phyloP scores from a whole-genome alignment of 2,113 vertebrate genomes.

The Hippolais icterina region DNA sequence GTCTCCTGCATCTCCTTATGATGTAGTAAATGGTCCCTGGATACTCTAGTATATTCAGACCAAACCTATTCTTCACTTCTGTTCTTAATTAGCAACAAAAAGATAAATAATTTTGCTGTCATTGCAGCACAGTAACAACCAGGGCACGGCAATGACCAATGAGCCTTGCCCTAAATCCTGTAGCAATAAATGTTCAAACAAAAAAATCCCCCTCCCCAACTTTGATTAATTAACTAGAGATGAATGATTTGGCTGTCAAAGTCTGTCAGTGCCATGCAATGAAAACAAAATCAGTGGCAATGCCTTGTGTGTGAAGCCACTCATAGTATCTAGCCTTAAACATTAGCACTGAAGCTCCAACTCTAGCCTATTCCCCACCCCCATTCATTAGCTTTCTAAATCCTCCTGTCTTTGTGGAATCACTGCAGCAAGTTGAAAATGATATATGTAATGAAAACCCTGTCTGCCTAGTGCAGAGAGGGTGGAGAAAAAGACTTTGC shows the following conservation, averaged over 20 bases:
- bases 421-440: conserved; percentile 50
- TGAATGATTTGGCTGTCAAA: conserved; percentile 62
- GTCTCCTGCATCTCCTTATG: conserved; percentile 14
- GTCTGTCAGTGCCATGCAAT: conserved; percentile 46
- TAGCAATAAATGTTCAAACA: conserved; percentile 1
- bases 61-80: conserved; percentile 18
- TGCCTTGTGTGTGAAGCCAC: not conserved
- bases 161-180: conserved; percentile 35
- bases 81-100: conserved; percentile 56
- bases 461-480: conserved; percentile 52
- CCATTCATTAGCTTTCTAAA: conserved; percentile 70
- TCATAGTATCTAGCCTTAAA: conserved; percentile 3
- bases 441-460: conserved; percentile 55
- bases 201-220: not conserved
- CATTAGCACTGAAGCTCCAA: not conserved
- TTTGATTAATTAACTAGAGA: conserved; percentile 67
- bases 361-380: conserved; percentile 2
- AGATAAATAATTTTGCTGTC: conserved; percentile 55
- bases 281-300: conserved; percentile 45
- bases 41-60: not conserved
- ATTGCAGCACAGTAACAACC: conserved; percentile 7
- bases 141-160: not conserved
- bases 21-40: conserved; percentile 11
- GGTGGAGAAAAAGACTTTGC: conserved; percentile 1
- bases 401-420: conserved; percentile 62